Percentiles rank a stretch among this genome's conserved stretches.
Evolutionary conservation across 2,888 invertebrate genomes (phyloP).

Genomic region (Oxycera nigricornis): DNA sequence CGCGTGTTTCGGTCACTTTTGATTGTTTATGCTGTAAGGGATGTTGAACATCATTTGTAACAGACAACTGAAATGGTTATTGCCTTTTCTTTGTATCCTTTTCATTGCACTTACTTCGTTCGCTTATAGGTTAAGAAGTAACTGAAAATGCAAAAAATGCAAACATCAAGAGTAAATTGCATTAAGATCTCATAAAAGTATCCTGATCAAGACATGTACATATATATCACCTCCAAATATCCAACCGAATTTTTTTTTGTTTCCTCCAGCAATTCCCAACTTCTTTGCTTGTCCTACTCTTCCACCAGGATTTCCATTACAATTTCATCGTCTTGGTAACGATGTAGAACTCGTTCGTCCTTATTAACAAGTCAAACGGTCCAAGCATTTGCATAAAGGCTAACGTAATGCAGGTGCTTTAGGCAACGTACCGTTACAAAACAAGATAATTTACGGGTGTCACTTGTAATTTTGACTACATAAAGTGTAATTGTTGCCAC

Average conservation of each 20-base stretch:
- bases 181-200: too few species aligned
- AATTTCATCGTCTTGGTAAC: neutral
- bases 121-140: too few species aligned
- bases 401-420: neutral
- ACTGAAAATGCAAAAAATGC: too few species aligned
- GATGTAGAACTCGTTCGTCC: neutral
- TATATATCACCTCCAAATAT: too few species aligned
- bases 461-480: constrained; percentile 9
- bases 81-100: too few species aligned
- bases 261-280: neutral
- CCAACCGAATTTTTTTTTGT: neutral
- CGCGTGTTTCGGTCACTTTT: too few species aligned
- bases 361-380: neutral
- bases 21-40: too few species aligned
- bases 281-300: neutral
- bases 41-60: too few species aligned
- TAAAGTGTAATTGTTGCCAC: constrained; percentile 27
- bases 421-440: neutral
- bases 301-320: neutral
- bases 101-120: too few species aligned
- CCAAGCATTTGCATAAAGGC: neutral
- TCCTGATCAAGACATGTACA: too few species aligned
- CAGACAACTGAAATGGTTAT: too few species aligned
- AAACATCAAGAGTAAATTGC: too few species aligned
- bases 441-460: constrained; percentile 27